A percentile compares a stretch with the other conserved stretches of the same genome.
These are phyloP conservation scores for Oxycera nigricornis DNA, from an alignment of 2,888 invertebrate species.

Conservation along the genomic window DNA sequence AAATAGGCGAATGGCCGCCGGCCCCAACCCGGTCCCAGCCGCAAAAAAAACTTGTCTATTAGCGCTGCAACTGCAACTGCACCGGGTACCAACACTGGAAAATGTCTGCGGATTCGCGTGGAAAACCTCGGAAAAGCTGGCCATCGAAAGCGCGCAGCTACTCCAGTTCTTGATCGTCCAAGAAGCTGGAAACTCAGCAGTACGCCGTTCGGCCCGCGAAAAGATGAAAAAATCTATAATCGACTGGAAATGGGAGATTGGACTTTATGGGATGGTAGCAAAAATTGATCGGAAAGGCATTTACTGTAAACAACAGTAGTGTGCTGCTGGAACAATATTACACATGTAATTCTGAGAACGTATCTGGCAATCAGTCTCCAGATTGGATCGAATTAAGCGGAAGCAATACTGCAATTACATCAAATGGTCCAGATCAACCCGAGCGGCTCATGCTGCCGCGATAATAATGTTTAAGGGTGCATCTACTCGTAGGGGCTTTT, in stretches of 20 bases:
- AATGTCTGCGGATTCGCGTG: conserved; percentile 1
- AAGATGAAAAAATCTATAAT: not conserved
- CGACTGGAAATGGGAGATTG: not conserved
- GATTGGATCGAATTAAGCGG: conserved; percentile 11
- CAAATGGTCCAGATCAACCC: not conserved
- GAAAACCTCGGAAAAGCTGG: not conserved
- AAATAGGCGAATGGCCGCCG: conserved; percentile 49
- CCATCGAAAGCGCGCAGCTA: not conserved
- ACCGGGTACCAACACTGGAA: conserved; percentile 26
- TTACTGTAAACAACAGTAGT: not conserved
- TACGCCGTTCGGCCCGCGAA: not conserved
- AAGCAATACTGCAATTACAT: conserved; percentile 15
- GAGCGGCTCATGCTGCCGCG: not conserved
- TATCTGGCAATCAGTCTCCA: not conserved
- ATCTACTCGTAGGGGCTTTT: too few relatives aligned
- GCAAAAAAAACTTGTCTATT: conserved; percentile 46
- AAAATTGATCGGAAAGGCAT: not conserved
- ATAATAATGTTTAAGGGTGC: too few relatives aligned
- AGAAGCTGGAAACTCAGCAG: not conserved
- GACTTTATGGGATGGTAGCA: not conserved
- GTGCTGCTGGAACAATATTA: not conserved
- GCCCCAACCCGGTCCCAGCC: conserved; percentile 33
- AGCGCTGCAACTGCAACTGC: not conserved
- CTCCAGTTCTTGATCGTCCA: not conserved
- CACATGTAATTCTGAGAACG: not conserved